Evolutionary conservation across 2,113 vertebrate genomes (phyloP).

Genomic region (Gila orcuttii): DNA sequence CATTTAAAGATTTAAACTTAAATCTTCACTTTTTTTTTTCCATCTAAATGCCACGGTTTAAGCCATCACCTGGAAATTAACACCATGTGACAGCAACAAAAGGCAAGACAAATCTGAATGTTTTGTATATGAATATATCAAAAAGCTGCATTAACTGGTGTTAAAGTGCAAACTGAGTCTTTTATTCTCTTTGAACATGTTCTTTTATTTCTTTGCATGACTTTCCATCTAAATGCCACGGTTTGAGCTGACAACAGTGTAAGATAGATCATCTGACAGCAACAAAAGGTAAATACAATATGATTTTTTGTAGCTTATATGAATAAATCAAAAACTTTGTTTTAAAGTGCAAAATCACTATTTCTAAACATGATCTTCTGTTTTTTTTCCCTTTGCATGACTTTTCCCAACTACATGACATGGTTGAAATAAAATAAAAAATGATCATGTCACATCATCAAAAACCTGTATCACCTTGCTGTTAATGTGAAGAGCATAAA

Average conservation of each 20-base stretch:
- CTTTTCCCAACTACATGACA: not conserved
- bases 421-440: not conserved
- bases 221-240: too few species aligned
- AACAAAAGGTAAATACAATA: too few species aligned
- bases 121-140: not conserved
- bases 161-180: too few species aligned
- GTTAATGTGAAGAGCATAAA: too few species aligned
- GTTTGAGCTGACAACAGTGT: too few species aligned
- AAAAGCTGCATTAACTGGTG: not conserved
- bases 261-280: too few species aligned
- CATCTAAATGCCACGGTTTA: not conserved
- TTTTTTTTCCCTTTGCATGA: not conserved
- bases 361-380: not conserved
- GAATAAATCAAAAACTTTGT: not conserved
- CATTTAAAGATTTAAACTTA: too few species aligned
- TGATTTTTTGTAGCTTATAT: not conserved
- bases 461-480: too few species aligned
- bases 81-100: not conserved
- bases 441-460: too few species aligned
- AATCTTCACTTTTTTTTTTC: not conserved
- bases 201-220: too few species aligned
- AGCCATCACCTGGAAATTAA: not conserved
- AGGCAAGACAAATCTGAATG: not conserved
- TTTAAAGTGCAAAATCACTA: not conserved
- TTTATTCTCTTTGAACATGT: too few species aligned